Evolutionary conservation across 1,140 invertebrate species (phyloP), one percentile per base, ranked within the genome.

Genomic region (Nasonia vitripennis): DNA sequence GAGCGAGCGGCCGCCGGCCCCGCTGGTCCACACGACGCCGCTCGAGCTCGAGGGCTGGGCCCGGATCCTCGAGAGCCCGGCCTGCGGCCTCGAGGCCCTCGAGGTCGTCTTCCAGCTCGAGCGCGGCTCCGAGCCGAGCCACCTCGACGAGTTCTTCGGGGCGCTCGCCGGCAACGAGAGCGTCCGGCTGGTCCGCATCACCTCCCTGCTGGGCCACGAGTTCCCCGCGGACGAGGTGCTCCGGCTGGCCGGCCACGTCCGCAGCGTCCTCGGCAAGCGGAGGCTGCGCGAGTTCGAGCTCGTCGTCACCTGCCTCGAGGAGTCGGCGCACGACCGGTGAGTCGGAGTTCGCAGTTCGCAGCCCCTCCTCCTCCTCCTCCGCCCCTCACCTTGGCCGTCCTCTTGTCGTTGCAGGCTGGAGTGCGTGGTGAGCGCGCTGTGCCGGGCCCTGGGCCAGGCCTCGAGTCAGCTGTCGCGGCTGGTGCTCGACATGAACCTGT

Each of bases 401-500:
- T 27, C 27, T 27, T 27, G 27, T 27, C 1, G 84, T 89, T 89
- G 86, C 88, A 94, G 93, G 88, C 90, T 94, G 86, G 94, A 95
- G 89, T 93, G 94, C 80, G 90, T 95, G 80, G 94, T 95, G 23
- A 93, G 93, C 86, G 93, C 94, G 12, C 88, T 95, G 34, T 94
- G 93, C 85, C 91, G 92, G 48, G 91, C 93, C 51, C 87, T 94
- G 78, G 89, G 89, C 83, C 89, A 91, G 73, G 90, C 91, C 23
- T 91, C 91, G 17, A 88, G 87, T 68, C 89, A 92, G 80, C 88
- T 94, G 55, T 91, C 91, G 68, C 94, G 94, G 83, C 87, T 94
- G 75, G 92, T 94, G 14, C 91, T 95, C 71, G 94, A 95, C 90
- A 92, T 94, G 89, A 94, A 94, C 89, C 90, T 95, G 85, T 92